Percentiles rank a stretch among this genome's conserved stretches.
phyloP scores from a whole-genome alignment of 1,140 invertebrate genomes.

The Drosophila busckii region DNA sequence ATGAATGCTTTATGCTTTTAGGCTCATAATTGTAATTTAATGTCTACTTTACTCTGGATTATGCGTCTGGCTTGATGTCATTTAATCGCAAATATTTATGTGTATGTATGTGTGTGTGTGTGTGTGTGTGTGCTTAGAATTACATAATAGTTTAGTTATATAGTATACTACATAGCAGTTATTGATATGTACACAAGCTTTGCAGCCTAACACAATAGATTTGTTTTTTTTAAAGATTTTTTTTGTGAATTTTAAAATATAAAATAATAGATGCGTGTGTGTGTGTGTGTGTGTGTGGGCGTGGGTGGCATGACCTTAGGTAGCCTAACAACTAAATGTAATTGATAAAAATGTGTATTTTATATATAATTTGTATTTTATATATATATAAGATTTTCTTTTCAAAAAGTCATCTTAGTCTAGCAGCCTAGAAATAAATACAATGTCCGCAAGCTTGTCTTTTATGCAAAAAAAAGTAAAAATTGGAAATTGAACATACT shows the following conservation, averaged over 20 bases:
- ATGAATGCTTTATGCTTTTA: constrained; percentile 38
- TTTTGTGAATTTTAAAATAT: too few species aligned
- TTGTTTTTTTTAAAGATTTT: too few species aligned
- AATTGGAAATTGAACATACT: constrained; percentile 61
- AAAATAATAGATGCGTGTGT: not conserved
- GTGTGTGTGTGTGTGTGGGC: not conserved
- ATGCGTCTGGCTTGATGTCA: constrained; percentile 7
- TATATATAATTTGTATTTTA: not conserved
- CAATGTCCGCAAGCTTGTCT: constrained; percentile 68
- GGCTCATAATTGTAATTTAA: constrained; percentile 50
- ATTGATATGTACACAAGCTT: constrained; percentile 68
- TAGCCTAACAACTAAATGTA: constrained; percentile 29
- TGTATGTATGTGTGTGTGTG: constrained; percentile 24
- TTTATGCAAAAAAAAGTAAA: constrained; percentile 71
- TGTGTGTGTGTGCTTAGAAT: constrained; percentile 39
- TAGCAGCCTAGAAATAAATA: constrained; percentile 61
- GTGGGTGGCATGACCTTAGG: constrained; percentile 16
- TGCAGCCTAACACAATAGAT: constrained; percentile 52
- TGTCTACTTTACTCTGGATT: constrained; percentile 34
- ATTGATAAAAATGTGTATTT: constrained; percentile 1
- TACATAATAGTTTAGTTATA: constrained; percentile 35
- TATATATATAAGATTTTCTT: constrained; percentile 9
- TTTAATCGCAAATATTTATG: constrained; percentile 21
- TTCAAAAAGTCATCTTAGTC: constrained; percentile 36
- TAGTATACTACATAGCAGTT: constrained; percentile 42